phyloP scores from a whole-genome alignment of 2,797 vertebrate species.

The Etheostoma nigrum region DNA sequence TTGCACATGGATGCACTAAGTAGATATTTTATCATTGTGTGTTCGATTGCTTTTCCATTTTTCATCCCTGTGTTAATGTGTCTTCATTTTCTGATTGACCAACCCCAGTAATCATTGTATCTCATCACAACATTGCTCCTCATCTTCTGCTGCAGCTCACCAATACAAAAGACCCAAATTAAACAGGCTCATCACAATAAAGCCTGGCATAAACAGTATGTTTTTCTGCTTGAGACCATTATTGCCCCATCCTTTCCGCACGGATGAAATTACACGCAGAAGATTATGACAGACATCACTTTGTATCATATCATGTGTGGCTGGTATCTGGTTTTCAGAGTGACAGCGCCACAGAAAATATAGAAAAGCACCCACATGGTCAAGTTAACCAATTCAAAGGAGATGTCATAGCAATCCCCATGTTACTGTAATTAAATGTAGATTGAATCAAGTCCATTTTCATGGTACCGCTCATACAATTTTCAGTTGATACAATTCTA shows the following conservation, averaged over 20 bases:
- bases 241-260: constrained; percentile 65
- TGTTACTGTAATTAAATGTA: constrained; percentile 78
- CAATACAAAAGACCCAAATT: constrained; percentile 79
- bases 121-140: constrained; percentile 80
- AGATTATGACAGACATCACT: constrained; percentile 74
- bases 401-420: constrained; percentile 70
- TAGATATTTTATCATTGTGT: constrained; percentile 66
- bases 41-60: constrained; percentile 78
- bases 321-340: constrained; percentile 64
- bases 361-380: constrained; percentile 60
- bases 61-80: constrained; percentile 81
- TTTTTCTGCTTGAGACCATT: constrained; percentile 75
- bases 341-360: constrained; percentile 51
- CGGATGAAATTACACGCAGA: constrained; percentile 71
- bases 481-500: constrained; percentile 71
- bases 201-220: constrained; percentile 79
- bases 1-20: constrained; percentile 49
- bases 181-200: constrained; percentile 84
- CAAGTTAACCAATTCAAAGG: constrained; percentile 73
- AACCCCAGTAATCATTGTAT: constrained; percentile 81
- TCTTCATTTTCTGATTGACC: constrained; percentile 87
- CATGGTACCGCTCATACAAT: constrained; percentile 68
- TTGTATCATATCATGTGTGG: constrained; percentile 62
- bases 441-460: constrained; percentile 77
- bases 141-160: constrained; percentile 63